A percentile compares a stretch with the other conserved stretches of the same genome.
Conservation (phyloP, 2,888 invertebrate species). For the Melangyna quadrimaculata region DNA sequence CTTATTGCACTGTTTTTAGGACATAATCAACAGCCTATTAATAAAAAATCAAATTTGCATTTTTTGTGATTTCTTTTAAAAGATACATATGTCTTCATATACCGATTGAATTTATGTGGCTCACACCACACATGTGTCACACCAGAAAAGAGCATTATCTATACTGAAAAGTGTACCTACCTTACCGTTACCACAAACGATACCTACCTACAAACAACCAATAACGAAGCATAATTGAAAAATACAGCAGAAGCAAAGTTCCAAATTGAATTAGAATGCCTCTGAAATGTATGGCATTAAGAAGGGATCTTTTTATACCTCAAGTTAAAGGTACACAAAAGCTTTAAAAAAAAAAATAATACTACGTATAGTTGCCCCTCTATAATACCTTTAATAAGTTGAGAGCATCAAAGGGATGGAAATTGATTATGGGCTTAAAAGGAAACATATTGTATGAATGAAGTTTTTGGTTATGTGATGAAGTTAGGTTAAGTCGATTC, state of each 20-base stretch:
- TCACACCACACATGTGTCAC: not conserved
- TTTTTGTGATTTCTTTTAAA: too few relatives aligned
- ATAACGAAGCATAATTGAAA: constrained; percentile 64
- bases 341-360: not conserved
- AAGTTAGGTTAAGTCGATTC: not conserved
- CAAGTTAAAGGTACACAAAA: not conserved
- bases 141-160: constrained; percentile 28
- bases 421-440: not conserved
- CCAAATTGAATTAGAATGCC: constrained; percentile 61
- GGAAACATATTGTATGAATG: not conserved
- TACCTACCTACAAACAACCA: constrained; percentile 53
- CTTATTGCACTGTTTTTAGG: too few relatives aligned
- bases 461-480: not conserved
- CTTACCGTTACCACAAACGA: constrained; percentile 23
- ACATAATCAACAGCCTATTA: too few relatives aligned
- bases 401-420: not conserved
- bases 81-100: too few relatives aligned
- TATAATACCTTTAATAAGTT: not conserved
- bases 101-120: too few relatives aligned
- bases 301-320: constrained; percentile 21
- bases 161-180: not conserved
- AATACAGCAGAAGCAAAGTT: constrained; percentile 59
- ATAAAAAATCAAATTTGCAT: too few relatives aligned
- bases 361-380: not conserved
- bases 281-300: constrained; percentile 21